Evolutionary conservation across 2,888 invertebrate species (phyloP).

Genomic region (Thera britannica): DNA sequence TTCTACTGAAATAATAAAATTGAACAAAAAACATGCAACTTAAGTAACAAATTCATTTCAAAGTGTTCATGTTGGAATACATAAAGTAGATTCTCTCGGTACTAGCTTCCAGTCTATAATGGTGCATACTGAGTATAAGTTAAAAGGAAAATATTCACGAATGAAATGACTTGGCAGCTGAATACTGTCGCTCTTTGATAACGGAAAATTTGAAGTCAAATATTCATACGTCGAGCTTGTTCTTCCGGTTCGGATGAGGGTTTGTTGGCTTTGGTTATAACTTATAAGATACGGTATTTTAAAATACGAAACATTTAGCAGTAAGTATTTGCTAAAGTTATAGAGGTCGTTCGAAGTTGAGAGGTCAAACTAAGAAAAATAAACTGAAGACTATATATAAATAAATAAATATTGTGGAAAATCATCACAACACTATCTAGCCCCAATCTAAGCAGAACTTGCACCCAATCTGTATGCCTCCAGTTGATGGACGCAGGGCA

Average conservation of each 20-base stretch:
- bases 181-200: conserved; percentile 36
- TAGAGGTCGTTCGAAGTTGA: too few relatives aligned
- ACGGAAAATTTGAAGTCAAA: conserved; percentile 41
- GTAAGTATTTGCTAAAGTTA: not conserved
- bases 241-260: conserved; percentile 33
- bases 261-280: conserved; percentile 22
- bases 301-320: not conserved
- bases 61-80: not conserved
- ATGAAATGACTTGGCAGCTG: conserved; percentile 52
- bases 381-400: too few relatives aligned
- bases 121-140: conserved; percentile 48
- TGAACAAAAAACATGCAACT: too few relatives aligned
- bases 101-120: conserved; percentile 30
- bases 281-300: not conserved
- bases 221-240: conserved; percentile 33
- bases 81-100: not conserved
- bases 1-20: too few relatives aligned
- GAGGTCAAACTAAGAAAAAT: too few relatives aligned
- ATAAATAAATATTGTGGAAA: too few relatives aligned
- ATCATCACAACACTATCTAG: too few relatives aligned
- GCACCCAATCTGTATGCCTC: too few relatives aligned
- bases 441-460: too few relatives aligned
- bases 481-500: too few relatives aligned
- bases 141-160: conserved; percentile 52
- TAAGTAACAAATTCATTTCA: too few relatives aligned